phyloP scores from a whole-genome alignment of 2,888 invertebrate genomes.

The Drosophila borealis region DNA sequence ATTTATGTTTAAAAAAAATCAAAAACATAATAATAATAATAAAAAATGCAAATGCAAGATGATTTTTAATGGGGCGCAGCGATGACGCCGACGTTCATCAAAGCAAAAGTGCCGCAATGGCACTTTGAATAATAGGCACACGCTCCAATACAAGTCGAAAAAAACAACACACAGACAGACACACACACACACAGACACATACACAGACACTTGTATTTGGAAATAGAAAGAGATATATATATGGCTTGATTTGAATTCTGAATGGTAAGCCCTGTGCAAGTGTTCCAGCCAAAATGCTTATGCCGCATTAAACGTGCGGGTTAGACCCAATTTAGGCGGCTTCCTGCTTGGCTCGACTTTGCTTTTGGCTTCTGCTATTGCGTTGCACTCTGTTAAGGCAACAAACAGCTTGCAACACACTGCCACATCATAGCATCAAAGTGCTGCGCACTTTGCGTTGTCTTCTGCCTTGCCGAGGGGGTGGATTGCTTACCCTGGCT shows the following conservation, averaged over 20 bases:
- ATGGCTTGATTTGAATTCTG: conserved; percentile 12
- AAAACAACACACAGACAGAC: conserved; percentile 1
- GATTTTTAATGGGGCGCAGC: conserved; percentile 46
- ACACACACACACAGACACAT: conserved; percentile 5
- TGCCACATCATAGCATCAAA: neutral
- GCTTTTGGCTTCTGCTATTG: neutral
- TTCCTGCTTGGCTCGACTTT: conserved; percentile 9
- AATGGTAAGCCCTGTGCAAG: conserved; percentile 16
- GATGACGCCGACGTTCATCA: conserved; percentile 40
- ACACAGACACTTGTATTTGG: conserved; percentile 6
- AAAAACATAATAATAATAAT: conserved; percentile 8
- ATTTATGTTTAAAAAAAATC: conserved; percentile 6
- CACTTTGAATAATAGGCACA: conserved; percentile 49
- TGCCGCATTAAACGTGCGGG: conserved; percentile 22
- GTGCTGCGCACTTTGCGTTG: conserved; percentile 22
- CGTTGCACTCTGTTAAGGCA: conserved; percentile 1
- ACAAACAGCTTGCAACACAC: neutral
- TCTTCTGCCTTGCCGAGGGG: neutral
- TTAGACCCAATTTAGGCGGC: conserved; percentile 5
- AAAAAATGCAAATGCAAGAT: conserved; percentile 55
- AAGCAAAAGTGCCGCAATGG: conserved; percentile 52
- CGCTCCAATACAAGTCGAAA: conserved; percentile 19
- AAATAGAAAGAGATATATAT: conserved; percentile 17
- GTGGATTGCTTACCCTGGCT: neutral
- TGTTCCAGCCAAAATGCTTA: conserved; percentile 31